A percentile compares a stretch with the other conserved stretches of the same genome.
Evolutionary conservation across 2,113 vertebrate species (phyloP).

Genomic region (Narcine bancroftii): DNA sequence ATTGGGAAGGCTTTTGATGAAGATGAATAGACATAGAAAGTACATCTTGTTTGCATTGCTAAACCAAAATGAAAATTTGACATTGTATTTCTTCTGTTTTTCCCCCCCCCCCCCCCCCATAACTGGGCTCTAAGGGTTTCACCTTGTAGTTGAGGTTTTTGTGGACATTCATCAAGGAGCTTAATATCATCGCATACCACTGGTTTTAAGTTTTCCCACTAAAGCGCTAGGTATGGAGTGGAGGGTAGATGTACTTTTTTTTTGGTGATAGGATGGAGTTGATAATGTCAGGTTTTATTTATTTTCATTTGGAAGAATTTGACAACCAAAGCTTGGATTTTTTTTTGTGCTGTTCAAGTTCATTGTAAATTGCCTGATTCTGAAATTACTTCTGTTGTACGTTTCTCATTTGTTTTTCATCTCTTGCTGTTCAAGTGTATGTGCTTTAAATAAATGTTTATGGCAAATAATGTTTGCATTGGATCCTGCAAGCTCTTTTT

Average conservation of each 20-base stretch:
- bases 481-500: neutral
- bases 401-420: neutral
- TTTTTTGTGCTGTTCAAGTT: neutral
- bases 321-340: neutral
- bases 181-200: neutral
- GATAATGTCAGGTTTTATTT: neutral
- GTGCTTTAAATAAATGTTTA: neutral
- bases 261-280: neutral
- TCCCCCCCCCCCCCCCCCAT: neutral
- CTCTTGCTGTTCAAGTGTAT: neutral
- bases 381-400: neutral
- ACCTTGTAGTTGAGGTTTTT: neutral
- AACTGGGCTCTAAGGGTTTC: too few species aligned
- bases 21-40: too few species aligned
- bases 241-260: neutral
- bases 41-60: neutral
- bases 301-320: neutral
- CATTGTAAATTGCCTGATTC: too few species aligned
- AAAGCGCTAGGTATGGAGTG: neutral
- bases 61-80: neutral
- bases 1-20: neutral
- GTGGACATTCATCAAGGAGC: neutral
- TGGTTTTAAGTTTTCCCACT: neutral
- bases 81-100: neutral
- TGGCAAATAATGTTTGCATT: neutral